Conservation (phyloP, 2,113 vertebrate genomes). For the Fulmarus glacialis region DNA sequence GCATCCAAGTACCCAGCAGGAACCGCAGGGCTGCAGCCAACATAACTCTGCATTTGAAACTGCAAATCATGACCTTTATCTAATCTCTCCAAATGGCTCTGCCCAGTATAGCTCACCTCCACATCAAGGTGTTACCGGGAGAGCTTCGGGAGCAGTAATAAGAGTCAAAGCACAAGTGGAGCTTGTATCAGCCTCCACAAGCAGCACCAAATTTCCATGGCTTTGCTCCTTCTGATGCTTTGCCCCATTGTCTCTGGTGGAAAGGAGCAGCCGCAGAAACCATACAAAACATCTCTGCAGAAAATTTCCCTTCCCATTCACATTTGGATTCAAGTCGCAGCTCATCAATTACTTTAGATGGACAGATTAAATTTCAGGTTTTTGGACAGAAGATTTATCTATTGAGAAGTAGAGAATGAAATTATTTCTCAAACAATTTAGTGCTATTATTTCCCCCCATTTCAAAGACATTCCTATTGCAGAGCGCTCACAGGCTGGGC, state of each 20-base stretch:
- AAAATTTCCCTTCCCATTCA: not conserved
- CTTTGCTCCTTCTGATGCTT: not conserved
- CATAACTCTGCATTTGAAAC: not conserved
- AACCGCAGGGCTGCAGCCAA: not conserved
- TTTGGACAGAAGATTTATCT: conserved; percentile 16
- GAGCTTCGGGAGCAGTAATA: not conserved
- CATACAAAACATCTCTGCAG: not conserved
- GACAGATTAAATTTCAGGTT: not conserved
- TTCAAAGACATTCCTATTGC: not conserved
- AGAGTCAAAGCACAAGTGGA: not conserved
- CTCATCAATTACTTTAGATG: not conserved
- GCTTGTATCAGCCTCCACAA: not conserved
- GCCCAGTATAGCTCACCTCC: not conserved
- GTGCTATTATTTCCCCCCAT: not conserved
- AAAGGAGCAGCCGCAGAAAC: not conserved
- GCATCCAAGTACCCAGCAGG: not conserved
- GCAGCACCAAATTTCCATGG: not conserved
- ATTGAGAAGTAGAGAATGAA: not conserved
- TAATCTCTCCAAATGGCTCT: not conserved
- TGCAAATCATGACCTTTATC: accelerated
- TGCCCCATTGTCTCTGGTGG: not conserved
- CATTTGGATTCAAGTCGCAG: conserved; percentile 28
- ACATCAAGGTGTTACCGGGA: not conserved
- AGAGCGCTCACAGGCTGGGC: not conserved
- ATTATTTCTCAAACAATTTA: conserved; percentile 44